Evolutionary conservation across 2,113 vertebrate genomes (phyloP).

Genomic region (Pomatostomus ruficeps): DNA sequence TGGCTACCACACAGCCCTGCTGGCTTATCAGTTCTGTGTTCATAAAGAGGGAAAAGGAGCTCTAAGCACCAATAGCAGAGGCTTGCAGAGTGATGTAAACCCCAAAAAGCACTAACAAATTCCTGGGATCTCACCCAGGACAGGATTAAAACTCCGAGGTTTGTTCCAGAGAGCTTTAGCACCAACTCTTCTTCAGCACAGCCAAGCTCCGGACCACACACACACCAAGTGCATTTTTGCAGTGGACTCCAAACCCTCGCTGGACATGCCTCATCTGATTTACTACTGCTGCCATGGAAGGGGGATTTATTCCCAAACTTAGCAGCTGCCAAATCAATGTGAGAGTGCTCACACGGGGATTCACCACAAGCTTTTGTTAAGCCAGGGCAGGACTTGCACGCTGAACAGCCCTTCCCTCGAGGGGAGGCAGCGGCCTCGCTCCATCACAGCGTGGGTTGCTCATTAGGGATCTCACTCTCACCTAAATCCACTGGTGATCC

Average conservation of each 20-base stretch:
- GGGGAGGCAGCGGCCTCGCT: neutral
- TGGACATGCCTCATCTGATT: neutral
- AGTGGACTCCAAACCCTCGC: neutral
- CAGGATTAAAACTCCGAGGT: neutral
- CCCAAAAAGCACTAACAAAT: neutral
- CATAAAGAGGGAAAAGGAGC: neutral
- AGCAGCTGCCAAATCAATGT: neutral
- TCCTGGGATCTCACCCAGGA: neutral
- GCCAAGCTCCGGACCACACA: neutral
- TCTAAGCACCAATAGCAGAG: neutral
- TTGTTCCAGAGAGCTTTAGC: neutral
- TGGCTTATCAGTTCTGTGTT: neutral
- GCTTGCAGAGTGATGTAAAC: neutral
- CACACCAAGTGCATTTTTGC: neutral
- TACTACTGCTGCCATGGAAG: neutral
- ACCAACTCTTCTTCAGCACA: neutral
- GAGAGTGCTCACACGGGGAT: neutral
- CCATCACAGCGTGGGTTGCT: accelerated
- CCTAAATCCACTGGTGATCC: neutral
- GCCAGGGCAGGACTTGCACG: neutral
- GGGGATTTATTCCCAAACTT: constrained; percentile 25
- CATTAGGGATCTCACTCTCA: neutral
- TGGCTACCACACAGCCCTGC: neutral
- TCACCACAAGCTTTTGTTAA: neutral
- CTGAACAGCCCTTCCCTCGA: neutral